These are phyloP conservation scores for Mustelus asterias DNA, from an alignment of 2,113 vertebrate species.

Conservation along the genomic window DNA sequence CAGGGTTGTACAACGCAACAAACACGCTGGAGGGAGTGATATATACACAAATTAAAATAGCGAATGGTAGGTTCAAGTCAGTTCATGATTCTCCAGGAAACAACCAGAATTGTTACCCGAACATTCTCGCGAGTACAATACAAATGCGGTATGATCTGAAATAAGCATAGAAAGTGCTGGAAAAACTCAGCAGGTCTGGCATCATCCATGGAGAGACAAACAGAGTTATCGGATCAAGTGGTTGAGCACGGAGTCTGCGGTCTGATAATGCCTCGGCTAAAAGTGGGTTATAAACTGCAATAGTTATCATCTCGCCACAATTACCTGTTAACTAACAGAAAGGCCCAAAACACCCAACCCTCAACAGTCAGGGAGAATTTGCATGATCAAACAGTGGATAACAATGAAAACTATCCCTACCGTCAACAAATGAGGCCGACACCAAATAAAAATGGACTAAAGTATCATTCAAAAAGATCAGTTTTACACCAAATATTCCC, in stretches of 20 bases:
- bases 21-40: neutral
- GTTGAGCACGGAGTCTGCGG: neutral
- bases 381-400: neutral
- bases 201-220: too few relatives aligned
- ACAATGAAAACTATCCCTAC: neutral
- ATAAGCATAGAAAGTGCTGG: too few relatives aligned
- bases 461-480: neutral
- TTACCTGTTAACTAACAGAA: neutral
- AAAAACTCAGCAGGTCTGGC: too few relatives aligned
- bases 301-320: neutral
- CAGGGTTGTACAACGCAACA: neutral
- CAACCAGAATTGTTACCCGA: neutral
- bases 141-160: neutral
- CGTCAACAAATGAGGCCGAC: neutral
- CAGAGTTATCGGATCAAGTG: too few relatives aligned
- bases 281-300: neutral
- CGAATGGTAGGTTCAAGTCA: neutral
- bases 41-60: neutral
- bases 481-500: neutral
- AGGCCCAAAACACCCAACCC: too few relatives aligned
- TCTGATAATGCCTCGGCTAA: neutral
- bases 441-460: too few relatives aligned
- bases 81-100: neutral
- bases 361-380: neutral
- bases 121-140: neutral